Base-by-base conservation (phyloP, 2,888 invertebrate species). In the Notodonta dromedarius region DNA sequence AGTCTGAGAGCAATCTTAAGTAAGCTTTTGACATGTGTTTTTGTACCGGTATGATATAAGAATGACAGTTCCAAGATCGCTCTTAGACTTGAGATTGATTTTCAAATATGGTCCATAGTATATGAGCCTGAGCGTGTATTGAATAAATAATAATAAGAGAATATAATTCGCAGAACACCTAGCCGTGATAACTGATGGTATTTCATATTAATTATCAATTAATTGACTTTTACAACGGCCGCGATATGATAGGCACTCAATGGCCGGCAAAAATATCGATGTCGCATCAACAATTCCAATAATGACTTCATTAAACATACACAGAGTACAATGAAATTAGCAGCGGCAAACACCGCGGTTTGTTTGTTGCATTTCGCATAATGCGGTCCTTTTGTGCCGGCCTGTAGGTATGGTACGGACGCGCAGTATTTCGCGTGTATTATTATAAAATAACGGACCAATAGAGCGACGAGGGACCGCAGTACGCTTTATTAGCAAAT, bases 351-450 rank as follows among this genome's bases (percentile, higher is more conserved):
- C 62, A 62, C 53, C 53, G 65, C 48, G 67, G 68, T 61, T 51
- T 57, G 50, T 57, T 57, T 60, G 66, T 59, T 67, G 57, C 61
- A 69, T 70, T 70, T 70, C 73, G 58, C 61, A 50, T 60, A 35
- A 48, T 77, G 77, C 71, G 80, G 77, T 80, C 71, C 66, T 70
- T 77, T 82, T 78, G 76, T 66, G 59, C 16, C 4, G 44, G n/a
- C 52, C 51, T 52, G 8, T 54, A 63, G 59, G 63, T 57, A 16
- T 48, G 58, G 32, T 57, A 16, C 50, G 58, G 32, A 62, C 60
- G 56, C 46, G 50, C 58, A 51, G 58, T 58, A 60, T 59, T 52
- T 61, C 35, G 39, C 54, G 48, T 61, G 16, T 62, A 63, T 67
- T 65, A 71, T 62, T 58, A 60, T 66, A 62, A 35, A 35, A 64